A percentile compares a stretch with the other conserved stretches of the same genome.
Evolutionary conservation across 2,797 vertebrate species (phyloP).

Genomic region (Steatocranus sp.): DNA sequence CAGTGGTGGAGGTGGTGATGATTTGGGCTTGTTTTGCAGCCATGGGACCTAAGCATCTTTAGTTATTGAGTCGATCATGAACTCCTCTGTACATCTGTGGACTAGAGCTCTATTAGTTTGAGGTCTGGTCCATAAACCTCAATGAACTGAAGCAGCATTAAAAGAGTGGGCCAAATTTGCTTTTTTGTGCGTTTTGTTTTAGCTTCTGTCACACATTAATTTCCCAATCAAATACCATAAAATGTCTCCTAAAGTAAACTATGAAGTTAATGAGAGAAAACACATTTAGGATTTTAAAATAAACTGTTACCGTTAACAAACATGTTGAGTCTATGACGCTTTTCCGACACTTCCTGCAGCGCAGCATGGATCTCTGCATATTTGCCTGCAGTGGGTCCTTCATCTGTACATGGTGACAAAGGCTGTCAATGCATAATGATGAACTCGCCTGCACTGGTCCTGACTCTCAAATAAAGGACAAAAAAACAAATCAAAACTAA

Average conservation of each 20-base stretch:
- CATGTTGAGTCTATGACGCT: slow-evolving; percentile 40
- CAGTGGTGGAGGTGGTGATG: not conserved
- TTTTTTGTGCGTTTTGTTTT: not conserved
- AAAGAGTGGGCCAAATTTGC: not conserved
- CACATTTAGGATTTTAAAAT: not conserved
- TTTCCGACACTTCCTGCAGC: slow-evolving; percentile 71
- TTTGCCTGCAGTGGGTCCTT: not conserved
- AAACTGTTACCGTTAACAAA: slow-evolving; percentile 45
- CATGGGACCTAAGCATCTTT: not conserved
- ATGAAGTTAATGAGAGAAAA: not conserved
- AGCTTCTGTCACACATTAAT: not conserved
- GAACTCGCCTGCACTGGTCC: not conserved
- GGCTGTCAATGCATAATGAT: not conserved
- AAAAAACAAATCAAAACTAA: not conserved
- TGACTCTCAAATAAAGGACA: not conserved
- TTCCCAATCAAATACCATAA: not conserved
- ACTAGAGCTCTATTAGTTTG: not conserved
- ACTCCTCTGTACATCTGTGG: not conserved
- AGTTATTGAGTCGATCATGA: not conserved
- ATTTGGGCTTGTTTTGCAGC: not conserved
- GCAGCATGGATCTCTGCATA: slow-evolving; percentile 36
- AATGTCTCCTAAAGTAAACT: not conserved
- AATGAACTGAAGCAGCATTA: not conserved
- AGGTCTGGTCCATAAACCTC: not conserved
- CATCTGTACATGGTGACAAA: not conserved